Evolutionary conservation across 2,888 invertebrate species (phyloP), one percentile per base, ranked within the genome.

Genomic region (Drosophila subquinaria): DNA sequence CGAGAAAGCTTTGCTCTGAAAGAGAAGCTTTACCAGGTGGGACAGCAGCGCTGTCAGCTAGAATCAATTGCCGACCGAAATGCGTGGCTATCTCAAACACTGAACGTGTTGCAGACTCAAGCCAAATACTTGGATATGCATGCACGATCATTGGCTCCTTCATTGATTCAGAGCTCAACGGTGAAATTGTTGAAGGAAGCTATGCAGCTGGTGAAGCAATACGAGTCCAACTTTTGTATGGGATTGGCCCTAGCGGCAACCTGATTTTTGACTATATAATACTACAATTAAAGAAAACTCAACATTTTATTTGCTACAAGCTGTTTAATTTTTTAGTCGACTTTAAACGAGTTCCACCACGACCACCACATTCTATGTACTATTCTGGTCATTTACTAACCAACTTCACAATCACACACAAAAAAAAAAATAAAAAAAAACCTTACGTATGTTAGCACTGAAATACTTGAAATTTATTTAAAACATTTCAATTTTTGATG

Each of bases 391-490:
- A 11, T 3, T 35, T 10, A 35, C 38, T 8, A 5, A n/a, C n/a
- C 17, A 9, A 42, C 5, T 45, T 42, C 50, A 60, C 56, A 45
- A 53, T 56, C 33, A n/a, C 71, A 75, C 79, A 72, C 71, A 75
- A 76, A 72, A 78, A 74, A 69, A 69, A 77, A 56, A 40, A 63
- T 61, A 69, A 60, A 68, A 35, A 56, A 53, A 30, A 48, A 61
- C 20, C 47, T 30, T n/a, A 62, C 47, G 68, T 66, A 67, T 75
- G 65, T 68, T 64, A 69, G 69, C 80, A 82, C 79, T 81, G 66
- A 66, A 73, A 79, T 71, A 56, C 73, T 80, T 66, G 71, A 74
- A 71, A 85, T 85, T 85, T 85, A 85, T 86, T 85, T 61, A 76
- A 77, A 77, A 69, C 67, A 75, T 79, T 78, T 75, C 47, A 69